phyloP scores from a whole-genome alignment of 2,113 vertebrate genomes.

The Psammodynastes pulverulentus region DNA sequence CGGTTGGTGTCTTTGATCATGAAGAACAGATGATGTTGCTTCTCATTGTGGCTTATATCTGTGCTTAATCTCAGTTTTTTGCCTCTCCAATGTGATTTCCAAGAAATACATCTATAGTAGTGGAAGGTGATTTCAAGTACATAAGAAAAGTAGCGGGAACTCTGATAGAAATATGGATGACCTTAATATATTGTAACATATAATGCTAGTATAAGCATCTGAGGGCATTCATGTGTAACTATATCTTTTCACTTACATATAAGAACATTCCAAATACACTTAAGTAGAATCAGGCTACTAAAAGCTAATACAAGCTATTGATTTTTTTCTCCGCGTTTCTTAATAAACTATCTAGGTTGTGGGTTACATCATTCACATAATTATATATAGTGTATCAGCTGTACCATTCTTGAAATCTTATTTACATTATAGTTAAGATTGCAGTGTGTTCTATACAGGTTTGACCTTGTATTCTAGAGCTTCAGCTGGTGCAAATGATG shows the following conservation, averaged over 20 bases:
- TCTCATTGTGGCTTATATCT: background rate
- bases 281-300: background rate
- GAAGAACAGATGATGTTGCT: background rate
- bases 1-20: background rate
- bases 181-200: background rate
- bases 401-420: background rate
- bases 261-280: background rate
- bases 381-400: background rate
- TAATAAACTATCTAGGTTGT: background rate
- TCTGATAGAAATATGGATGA: background rate
- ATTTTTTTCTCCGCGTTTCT: background rate
- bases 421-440: background rate
- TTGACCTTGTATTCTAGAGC: background rate
- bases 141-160: background rate
- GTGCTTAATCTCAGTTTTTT: conserved; percentile 4
- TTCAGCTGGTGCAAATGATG: background rate
- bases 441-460: background rate
- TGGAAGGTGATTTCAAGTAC: background rate
- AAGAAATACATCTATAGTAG: conserved; percentile 5
- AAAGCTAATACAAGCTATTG: background rate
- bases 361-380: background rate
- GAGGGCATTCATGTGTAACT: background rate
- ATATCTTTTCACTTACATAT: background rate
- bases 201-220: background rate
- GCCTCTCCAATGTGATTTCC: conserved; percentile 3